Evolutionary conservation across 2,113 vertebrate species (phyloP).

Genomic region (Macquaria australasica): DNA sequence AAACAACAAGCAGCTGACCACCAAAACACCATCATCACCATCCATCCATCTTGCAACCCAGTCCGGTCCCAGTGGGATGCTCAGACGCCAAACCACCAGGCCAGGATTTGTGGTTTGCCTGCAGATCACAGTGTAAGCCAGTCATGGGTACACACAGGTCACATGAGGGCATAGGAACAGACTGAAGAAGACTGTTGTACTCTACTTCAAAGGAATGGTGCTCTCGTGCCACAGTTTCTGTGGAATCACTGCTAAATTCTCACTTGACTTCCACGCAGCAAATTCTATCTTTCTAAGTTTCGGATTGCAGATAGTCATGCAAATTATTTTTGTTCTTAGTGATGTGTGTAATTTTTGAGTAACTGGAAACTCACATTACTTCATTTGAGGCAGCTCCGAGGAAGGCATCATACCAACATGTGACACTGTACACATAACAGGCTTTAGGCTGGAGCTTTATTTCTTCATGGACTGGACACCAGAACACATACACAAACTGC

Average conservation of each 20-base stretch:
- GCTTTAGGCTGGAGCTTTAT: constrained; percentile 69
- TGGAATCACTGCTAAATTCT: neutral
- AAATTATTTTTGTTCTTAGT: constrained; percentile 5
- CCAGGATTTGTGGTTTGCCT: constrained; percentile 1
- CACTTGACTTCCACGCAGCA: neutral
- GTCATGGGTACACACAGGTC: constrained; percentile 4
- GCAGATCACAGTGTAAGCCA: constrained; percentile 27
- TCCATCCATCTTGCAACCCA: constrained; percentile 29
- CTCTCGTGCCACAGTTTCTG: neutral
- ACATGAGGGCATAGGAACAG: constrained; percentile 9
- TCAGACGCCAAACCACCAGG: constrained; percentile 29
- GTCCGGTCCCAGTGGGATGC: constrained; percentile 37
- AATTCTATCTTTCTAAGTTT: neutral
- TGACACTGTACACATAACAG: constrained; percentile 27
- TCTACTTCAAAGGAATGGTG: constrained; percentile 1
- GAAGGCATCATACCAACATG: constrained; percentile 7
- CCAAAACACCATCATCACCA: constrained; percentile 52
- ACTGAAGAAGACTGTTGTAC: constrained; percentile 16
- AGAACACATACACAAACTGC: constrained; percentile 38
- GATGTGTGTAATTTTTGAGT: neutral
- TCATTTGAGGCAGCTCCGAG: neutral
- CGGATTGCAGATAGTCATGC: neutral
- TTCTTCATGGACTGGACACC: constrained; percentile 51
- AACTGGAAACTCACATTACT: neutral
- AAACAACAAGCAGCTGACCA: constrained; percentile 68